Percentiles rank a stretch among this genome's conserved stretches.
Evolutionary conservation across 2,113 vertebrate genomes (phyloP).

Genomic region (Aldabrachelys gigantea): DNA sequence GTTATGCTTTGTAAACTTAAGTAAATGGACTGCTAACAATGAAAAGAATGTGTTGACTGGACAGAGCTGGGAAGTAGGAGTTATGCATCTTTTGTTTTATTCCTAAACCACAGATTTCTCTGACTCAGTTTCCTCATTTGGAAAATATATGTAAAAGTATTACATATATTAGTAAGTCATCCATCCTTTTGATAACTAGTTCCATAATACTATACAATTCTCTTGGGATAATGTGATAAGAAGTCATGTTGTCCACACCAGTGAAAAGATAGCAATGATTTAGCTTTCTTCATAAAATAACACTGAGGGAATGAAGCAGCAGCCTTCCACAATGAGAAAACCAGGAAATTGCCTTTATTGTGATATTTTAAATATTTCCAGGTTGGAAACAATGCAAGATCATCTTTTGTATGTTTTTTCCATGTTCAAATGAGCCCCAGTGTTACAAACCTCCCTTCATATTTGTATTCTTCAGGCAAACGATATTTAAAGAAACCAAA

Average conservation of each 20-base stretch:
- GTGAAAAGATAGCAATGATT: background rate
- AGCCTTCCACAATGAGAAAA: background rate
- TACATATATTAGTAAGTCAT: background rate
- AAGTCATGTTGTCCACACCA: background rate
- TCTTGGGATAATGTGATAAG: too few species aligned
- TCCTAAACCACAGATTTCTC: background rate
- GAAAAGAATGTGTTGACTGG: background rate
- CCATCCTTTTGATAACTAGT: background rate
- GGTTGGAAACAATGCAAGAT: background rate
- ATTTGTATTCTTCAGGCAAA: background rate
- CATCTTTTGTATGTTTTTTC: accelerated
- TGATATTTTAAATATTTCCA: accelerated
- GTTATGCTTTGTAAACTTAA: background rate
- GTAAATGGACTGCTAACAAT: background rate
- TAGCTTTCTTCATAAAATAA: background rate
- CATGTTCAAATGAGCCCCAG: accelerated
- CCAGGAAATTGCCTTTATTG: accelerated
- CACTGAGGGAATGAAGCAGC: background rate
- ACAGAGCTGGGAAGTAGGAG: accelerated
- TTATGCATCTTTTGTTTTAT: accelerated
- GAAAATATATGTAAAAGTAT: background rate
- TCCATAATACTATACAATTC: accelerated
- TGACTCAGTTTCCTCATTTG: background rate
- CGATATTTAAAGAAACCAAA: background rate
- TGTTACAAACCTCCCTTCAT: background rate